Evolutionary conservation across 2,888 invertebrate species (phyloP).

Genomic region (Creontiades dilutus): DNA sequence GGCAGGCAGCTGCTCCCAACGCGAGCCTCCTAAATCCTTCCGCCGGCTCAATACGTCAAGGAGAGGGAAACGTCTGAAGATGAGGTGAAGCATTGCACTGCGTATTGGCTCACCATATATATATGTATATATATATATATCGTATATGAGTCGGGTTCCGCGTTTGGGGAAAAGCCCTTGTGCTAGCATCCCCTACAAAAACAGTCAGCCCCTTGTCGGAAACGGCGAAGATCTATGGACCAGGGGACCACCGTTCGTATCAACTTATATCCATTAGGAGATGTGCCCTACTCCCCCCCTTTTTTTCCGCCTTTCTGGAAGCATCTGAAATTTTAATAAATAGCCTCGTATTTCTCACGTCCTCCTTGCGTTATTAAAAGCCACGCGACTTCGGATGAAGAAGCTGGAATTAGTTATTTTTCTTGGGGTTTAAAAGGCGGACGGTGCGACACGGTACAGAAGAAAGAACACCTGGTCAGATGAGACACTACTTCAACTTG

Average conservation of each 20-base stretch:
- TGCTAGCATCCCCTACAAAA: slow-evolving; percentile 45
- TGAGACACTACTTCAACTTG: too few species aligned
- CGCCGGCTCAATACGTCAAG: slow-evolving; percentile 66
- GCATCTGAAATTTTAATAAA: slow-evolving; percentile 55
- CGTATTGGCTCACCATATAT: slow-evolving; percentile 25
- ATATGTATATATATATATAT: slow-evolving; percentile 15
- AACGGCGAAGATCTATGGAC: slow-evolving; percentile 62
- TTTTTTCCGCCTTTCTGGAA: slow-evolving; percentile 39
- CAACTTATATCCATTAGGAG: slow-evolving; percentile 65
- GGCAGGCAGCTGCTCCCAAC: slow-evolving; percentile 66
- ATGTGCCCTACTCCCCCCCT: slow-evolving; percentile 18
- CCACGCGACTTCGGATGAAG: not conserved
- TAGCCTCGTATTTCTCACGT: slow-evolving; percentile 17
- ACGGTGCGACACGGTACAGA: not conserved
- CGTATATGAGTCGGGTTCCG: slow-evolving; percentile 43
- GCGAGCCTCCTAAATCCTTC: slow-evolving; percentile 67
- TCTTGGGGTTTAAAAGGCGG: not conserved
- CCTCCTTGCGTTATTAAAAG: slow-evolving; percentile 21
- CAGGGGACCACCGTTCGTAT: slow-evolving; percentile 57
- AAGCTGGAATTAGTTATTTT: not conserved
- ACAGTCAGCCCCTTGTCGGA: slow-evolving; percentile 58
- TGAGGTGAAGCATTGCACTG: slow-evolving; percentile 54
- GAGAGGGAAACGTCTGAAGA: slow-evolving; percentile 24
- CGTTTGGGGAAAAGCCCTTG: slow-evolving; percentile 44
- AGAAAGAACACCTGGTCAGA: too few species aligned